These are phyloP conservation scores for Phoenicopterus ruber DNA, from an alignment of 2,113 vertebrate species.

Conservation along the genomic window DNA sequence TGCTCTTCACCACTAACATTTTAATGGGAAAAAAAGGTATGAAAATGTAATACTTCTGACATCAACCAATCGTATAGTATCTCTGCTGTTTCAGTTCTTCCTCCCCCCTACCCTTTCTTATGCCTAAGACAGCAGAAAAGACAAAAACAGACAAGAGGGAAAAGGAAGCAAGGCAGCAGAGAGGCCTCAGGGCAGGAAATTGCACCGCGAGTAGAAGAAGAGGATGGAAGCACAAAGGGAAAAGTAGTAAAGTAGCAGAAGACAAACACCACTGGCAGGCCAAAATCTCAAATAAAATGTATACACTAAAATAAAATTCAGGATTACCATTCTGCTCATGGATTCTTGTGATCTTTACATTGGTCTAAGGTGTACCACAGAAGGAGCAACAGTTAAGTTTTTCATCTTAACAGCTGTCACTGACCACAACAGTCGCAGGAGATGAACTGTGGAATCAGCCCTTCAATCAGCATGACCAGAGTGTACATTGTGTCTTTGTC, in stretches of 20 bases:
- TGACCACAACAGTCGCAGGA: neutral
- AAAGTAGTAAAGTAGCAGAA: neutral
- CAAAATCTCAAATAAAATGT: neutral
- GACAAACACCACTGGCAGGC: neutral
- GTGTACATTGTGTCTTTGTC: neutral
- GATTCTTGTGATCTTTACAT: neutral
- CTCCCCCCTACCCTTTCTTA: neutral
- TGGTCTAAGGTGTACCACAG: neutral
- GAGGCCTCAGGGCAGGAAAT: neutral
- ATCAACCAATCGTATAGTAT: neutral
- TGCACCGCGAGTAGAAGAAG: neutral
- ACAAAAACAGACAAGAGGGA: neutral
- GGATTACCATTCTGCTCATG: neutral
- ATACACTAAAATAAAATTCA: neutral
- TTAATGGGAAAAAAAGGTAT: neutral
- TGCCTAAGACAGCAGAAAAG: neutral
- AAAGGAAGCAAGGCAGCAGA: neutral
- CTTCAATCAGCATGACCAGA: neutral
- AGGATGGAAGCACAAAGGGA: neutral
- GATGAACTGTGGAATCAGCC: neutral
- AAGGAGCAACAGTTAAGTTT: neutral
- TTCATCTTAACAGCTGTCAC: neutral
- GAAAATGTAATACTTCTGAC: neutral
- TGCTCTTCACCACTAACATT: neutral
- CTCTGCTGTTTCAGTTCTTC: neutral